phyloP scores from a whole-genome alignment of 2,797 vertebrate species.

The Rhinichthys osculus region DNA sequence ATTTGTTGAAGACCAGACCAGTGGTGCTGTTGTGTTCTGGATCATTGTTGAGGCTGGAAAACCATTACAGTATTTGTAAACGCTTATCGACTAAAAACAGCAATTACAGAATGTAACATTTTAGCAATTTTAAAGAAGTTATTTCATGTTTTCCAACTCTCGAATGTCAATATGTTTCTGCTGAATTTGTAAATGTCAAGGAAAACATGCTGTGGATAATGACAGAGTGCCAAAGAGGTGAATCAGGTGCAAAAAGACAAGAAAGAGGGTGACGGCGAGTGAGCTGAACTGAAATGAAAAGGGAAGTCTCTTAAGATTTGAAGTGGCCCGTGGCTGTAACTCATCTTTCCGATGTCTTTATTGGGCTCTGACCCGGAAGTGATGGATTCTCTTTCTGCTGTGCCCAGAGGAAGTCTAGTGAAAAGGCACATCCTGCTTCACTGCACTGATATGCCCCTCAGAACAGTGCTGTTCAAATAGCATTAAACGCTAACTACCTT shows the following conservation, averaged over 20 bases:
- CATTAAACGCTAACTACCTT: slow-evolving; percentile 27
- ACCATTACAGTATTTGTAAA: slow-evolving; percentile 13
- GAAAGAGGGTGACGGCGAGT: neutral
- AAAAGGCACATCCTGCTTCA: slow-evolving; percentile 40
- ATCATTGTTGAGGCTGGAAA: slow-evolving; percentile 15
- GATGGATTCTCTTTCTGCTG: slow-evolving; percentile 51
- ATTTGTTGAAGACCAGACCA: slow-evolving; percentile 1
- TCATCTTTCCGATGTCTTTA: slow-evolving; percentile 45
- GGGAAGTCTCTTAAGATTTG: slow-evolving; percentile 8
- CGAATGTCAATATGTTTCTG: slow-evolving; percentile 1
- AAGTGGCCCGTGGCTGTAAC: slow-evolving; percentile 45
- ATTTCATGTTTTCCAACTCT: neutral
- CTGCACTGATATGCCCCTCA: slow-evolving; percentile 31
- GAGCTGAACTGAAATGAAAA: slow-evolving; percentile 11
- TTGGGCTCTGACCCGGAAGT: slow-evolving; percentile 54
- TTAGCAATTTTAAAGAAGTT: neutral
- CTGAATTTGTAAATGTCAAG: slow-evolving; percentile 31
- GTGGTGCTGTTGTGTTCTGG: neutral
- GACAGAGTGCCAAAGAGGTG: neutral
- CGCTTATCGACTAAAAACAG: neutral
- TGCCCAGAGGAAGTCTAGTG: slow-evolving; percentile 23
- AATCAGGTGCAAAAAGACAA: slow-evolving; percentile 16
- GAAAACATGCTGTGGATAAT: slow-evolving; percentile 28
- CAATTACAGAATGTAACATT: slow-evolving; percentile 18
- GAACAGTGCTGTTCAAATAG: slow-evolving; percentile 19